These are phyloP conservation scores for Zoanthus solanderi DNA, from an alignment of 92 coral and sea anemone species.

Conservation along the genomic window DNA sequence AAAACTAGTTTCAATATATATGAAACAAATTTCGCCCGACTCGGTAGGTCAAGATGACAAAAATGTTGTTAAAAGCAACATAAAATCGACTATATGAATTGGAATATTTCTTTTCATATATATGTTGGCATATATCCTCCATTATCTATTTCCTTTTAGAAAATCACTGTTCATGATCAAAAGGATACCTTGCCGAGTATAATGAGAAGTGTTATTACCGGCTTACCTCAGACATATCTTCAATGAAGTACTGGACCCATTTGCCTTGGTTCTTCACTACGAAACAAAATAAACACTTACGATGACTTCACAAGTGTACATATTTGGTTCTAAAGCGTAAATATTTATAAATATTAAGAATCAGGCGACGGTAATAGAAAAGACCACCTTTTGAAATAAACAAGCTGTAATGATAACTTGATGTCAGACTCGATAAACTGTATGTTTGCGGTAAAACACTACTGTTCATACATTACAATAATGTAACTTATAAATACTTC, in stretches of 20 bases:
- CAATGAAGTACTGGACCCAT: constrained; percentile 96
- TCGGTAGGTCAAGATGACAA: too few relatives aligned
- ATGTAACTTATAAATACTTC: too few relatives aligned
- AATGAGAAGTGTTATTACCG: background rate
- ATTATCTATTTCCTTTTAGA: background rate
- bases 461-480: too few relatives aligned
- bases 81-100: too few relatives aligned
- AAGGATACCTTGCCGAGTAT: background rate
- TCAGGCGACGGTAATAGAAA: background rate
- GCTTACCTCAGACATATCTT: constrained; percentile 94
- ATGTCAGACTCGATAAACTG: too few relatives aligned
- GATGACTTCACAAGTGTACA: background rate
- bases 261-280: constrained; percentile 97
- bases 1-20: background rate
- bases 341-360: background rate
- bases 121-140: too few relatives aligned
- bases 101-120: too few relatives aligned
- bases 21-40: background rate
- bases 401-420: too few relatives aligned
- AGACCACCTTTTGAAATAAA: too few relatives aligned
- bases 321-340: background rate
- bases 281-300: background rate
- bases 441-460: too few relatives aligned
- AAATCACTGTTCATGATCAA: background rate
- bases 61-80: too few relatives aligned